phyloP scores from a whole-genome alignment of 2,888 invertebrate species.

The Spilarctia lutea region DNA sequence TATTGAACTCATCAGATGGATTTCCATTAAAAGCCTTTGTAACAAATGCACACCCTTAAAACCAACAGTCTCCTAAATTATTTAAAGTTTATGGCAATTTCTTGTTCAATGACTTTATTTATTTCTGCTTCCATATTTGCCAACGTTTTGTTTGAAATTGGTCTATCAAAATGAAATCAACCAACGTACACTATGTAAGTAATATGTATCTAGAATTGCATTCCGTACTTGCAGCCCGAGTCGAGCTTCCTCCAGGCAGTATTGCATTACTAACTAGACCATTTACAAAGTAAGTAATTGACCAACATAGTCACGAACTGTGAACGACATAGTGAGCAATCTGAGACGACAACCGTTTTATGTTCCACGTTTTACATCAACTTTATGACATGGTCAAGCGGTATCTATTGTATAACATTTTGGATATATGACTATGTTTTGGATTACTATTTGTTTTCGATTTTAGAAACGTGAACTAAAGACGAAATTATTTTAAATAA shows the following conservation, averaged over 20 bases:
- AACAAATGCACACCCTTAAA: too few species aligned
- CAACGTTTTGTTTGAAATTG: background rate
- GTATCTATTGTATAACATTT: conserved; percentile 49
- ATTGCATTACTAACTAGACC: conserved; percentile 14
- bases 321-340: conserved; percentile 45
- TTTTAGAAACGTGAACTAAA: background rate
- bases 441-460: conserved; percentile 16
- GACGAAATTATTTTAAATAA: background rate
- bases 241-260: conserved; percentile 3
- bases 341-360: conserved; percentile 52
- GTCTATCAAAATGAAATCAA: background rate
- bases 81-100: background rate
- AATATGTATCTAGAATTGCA: background rate
- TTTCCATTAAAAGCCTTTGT: too few species aligned
- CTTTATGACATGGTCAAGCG: conserved; percentile 54
- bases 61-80: too few species aligned
- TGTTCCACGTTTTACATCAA: conserved; percentile 54
- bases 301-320: conserved; percentile 42
- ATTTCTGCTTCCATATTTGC: background rate
- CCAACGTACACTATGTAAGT: background rate
- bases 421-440: conserved; percentile 28
- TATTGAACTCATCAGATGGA: too few species aligned
- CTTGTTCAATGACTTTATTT: background rate
- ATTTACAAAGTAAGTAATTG: conserved; percentile 46
- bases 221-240: background rate